phyloP scores from a whole-genome alignment of 37 sponge, comb jelly and placozoan species.

The Aplysina aerophoba region DNA sequence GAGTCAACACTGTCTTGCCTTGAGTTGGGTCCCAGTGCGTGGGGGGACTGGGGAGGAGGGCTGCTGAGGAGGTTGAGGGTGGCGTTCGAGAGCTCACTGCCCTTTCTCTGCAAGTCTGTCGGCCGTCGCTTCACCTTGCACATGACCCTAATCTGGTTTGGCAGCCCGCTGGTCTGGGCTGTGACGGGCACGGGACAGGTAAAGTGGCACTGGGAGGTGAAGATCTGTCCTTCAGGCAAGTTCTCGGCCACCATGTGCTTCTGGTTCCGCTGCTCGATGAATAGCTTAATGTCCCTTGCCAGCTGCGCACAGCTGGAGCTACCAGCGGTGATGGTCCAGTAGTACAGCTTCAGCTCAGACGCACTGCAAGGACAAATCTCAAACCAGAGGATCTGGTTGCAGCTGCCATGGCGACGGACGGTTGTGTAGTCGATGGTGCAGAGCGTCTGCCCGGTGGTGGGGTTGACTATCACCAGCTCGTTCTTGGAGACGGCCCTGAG shows the following conservation, averaged over 20 bases:
- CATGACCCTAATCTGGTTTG: constrained; percentile 20
- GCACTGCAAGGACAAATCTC: constrained; percentile 48
- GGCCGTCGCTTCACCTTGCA: constrained; percentile 3
- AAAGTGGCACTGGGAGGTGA: constrained; percentile 33
- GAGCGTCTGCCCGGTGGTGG: constrained; percentile 43
- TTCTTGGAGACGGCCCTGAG: constrained; percentile 48
- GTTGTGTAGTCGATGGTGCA: constrained; percentile 43
- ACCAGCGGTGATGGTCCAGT: constrained; percentile 34
- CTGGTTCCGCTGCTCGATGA: constrained; percentile 28
- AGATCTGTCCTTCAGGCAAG: constrained; percentile 21
- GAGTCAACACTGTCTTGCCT: constrained; percentile 24
- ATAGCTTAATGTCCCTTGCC: constrained; percentile 24
- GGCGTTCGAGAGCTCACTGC: constrained; percentile 8
- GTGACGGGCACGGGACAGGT: constrained; percentile 22
- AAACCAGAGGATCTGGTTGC: constrained; percentile 66
- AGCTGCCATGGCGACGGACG: constrained; percentile 56
- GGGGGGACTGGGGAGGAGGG: constrained; percentile 29
- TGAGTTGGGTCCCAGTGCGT: constrained; percentile 13
- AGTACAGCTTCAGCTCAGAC: constrained; percentile 10
- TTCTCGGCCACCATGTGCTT: constrained; percentile 40
- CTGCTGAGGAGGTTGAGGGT: neutral
- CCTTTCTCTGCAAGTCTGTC: constrained; percentile 25
- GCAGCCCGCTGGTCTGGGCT: constrained; percentile 13
- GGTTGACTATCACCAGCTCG: constrained; percentile 35
- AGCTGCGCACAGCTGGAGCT: constrained; percentile 6